Percentiles rank a stretch among this genome's conserved stretches.
phyloP scores from a whole-genome alignment of 1,140 invertebrate genomes.

The Pachyrhynchus sulphureomaculatus region DNA sequence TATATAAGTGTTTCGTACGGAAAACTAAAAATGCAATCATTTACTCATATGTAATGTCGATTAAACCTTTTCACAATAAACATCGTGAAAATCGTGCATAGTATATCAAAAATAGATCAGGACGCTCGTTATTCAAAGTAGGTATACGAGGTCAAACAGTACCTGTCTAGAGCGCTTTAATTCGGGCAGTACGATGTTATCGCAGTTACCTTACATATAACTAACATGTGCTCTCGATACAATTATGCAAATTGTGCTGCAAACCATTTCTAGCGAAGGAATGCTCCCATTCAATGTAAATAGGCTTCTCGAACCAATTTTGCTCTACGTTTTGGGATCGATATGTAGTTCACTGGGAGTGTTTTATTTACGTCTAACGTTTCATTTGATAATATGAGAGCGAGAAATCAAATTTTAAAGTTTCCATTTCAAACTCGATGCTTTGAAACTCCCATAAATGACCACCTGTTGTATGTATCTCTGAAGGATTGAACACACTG shows the following conservation, averaged over 20 bases:
- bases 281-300: slow-evolving; percentile 6
- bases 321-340: slow-evolving; percentile 2
- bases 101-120: slow-evolving; percentile 17
- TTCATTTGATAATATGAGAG: too few species aligned
- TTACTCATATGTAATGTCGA: too few species aligned
- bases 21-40: too few species aligned
- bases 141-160: slow-evolving; percentile 16
- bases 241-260: slow-evolving; percentile 22
- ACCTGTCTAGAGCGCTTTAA: slow-evolving; percentile 12
- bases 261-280: slow-evolving; percentile 9
- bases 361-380: too few species aligned
- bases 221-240: slow-evolving; percentile 20
- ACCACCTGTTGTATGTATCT: too few species aligned
- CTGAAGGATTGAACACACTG: too few species aligned
- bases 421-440: too few species aligned
- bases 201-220: slow-evolving; percentile 19
- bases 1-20: too few species aligned
- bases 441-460: too few species aligned
- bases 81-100: slow-evolving; percentile 13
- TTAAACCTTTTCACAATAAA: too few species aligned
- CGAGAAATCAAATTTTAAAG: too few species aligned
- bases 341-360: too few species aligned
- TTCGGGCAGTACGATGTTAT: slow-evolving; percentile 13
- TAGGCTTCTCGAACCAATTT: slow-evolving; percentile 1
- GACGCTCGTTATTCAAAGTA: slow-evolving; percentile 20